Conservation (phyloP, 2,113 vertebrate genomes). For the Oncorhynchus clarkii region DNA sequence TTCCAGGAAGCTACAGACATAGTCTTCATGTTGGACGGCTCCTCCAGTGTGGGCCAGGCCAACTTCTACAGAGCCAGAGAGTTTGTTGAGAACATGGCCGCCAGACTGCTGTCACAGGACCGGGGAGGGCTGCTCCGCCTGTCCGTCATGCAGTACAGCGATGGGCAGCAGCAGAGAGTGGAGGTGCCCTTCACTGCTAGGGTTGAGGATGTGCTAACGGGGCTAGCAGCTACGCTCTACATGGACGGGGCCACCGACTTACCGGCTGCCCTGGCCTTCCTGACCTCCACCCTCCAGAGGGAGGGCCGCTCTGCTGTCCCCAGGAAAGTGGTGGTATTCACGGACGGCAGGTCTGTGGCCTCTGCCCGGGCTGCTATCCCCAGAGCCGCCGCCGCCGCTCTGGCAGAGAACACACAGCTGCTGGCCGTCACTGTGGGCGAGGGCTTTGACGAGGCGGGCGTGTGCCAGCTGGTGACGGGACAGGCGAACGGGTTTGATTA, state of each 20-base stretch:
- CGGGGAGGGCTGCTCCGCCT: slow-evolving; percentile 8
- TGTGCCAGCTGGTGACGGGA: slow-evolving; percentile 44
- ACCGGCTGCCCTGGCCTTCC: neutral
- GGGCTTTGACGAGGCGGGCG: slow-evolving; percentile 32
- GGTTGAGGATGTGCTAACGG: neutral
- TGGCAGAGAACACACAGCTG: slow-evolving; percentile 16
- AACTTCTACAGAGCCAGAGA: slow-evolving; percentile 40
- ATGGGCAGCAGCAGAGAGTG: slow-evolving; percentile 1
- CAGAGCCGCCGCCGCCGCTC: slow-evolving; percentile 10
- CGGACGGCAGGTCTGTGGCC: slow-evolving; percentile 35
- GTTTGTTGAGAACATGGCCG: slow-evolving; percentile 18
- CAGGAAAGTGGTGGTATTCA: slow-evolving; percentile 42
- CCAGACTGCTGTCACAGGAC: slow-evolving; percentile 22
- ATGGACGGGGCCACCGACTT: neutral
- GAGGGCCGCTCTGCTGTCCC: slow-evolving; percentile 19
- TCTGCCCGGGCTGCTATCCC: slow-evolving; percentile 18
- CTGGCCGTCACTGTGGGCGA: slow-evolving; percentile 35
- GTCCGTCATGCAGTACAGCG: slow-evolving; percentile 40
- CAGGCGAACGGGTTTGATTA: slow-evolving; percentile 29
- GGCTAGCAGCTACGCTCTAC: neutral
- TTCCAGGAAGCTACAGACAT: slow-evolving; percentile 41
- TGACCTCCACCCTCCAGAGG: slow-evolving; percentile 17
- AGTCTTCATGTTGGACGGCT: slow-evolving; percentile 42
- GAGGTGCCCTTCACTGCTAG: neutral
- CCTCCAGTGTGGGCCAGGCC: slow-evolving; percentile 34